Evolutionary conservation across 2,888 invertebrate species (phyloP).

Genomic region (Liposcelis brunnea): DNA sequence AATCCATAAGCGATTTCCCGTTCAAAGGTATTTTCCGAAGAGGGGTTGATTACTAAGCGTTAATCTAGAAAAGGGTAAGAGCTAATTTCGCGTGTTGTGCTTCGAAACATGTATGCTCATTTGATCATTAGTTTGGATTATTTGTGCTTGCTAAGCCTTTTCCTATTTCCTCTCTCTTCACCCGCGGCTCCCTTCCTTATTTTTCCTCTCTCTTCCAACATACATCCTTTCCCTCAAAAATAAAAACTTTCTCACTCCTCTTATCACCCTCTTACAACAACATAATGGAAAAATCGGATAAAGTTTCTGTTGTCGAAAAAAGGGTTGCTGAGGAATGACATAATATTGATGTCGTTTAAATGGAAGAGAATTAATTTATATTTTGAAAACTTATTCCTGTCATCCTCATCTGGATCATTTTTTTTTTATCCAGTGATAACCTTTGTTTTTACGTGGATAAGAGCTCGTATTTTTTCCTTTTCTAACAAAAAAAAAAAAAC

Average conservation of each 20-base stretch:
- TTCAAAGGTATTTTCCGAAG: too few relatives aligned
- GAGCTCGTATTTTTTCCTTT: too few relatives aligned
- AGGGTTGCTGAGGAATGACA: constrained; percentile 3
- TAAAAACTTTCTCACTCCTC: neutral
- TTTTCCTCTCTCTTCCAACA: too few relatives aligned
- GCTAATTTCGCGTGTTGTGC: constrained; percentile 2
- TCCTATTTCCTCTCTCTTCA: neutral
- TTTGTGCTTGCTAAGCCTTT: constrained; percentile 4
- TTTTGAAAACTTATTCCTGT: too few relatives aligned
- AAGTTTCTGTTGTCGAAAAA: constrained; percentile 2
- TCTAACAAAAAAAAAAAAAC: too few relatives aligned
- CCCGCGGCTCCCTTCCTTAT: too few relatives aligned
- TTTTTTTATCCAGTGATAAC: too few relatives aligned
- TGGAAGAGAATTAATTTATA: neutral
- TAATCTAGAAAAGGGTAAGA: neutral
- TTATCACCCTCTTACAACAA: constrained; percentile 1
- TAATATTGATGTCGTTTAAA: constrained; percentile 3
- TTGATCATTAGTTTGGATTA: neutral
- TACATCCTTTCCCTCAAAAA: too few relatives aligned
- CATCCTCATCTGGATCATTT: too few relatives aligned
- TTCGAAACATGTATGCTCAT: neutral
- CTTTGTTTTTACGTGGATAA: too few relatives aligned
- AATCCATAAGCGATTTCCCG: too few relatives aligned
- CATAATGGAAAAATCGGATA: constrained; percentile 6
- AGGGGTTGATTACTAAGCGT: too few relatives aligned